Conservation (phyloP, 1,140 invertebrate genomes). For the Drosophila ambigua region DNA sequence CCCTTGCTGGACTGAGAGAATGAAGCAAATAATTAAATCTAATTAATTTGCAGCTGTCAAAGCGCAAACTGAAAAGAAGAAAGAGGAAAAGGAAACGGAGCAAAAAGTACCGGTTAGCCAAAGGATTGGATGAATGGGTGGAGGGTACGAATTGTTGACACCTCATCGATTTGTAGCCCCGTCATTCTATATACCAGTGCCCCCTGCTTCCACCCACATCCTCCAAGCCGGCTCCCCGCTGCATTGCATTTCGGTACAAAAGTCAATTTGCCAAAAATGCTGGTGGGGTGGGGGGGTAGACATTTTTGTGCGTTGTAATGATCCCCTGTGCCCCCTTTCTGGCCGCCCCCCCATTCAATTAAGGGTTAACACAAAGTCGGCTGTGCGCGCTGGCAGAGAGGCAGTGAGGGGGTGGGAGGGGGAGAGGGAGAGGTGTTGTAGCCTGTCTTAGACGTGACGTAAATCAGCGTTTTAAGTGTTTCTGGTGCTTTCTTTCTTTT, state of each 20-base stretch:
- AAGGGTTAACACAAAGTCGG: slow-evolving; percentile 21
- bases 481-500: slow-evolving; percentile 6
- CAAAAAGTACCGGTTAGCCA: slow-evolving; percentile 15
- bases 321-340: slow-evolving; percentile 23
- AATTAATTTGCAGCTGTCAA: slow-evolving; percentile 81
- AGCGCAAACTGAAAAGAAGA: slow-evolving; percentile 34
- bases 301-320: slow-evolving; percentile 67
- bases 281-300: not conserved
- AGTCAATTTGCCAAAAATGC: slow-evolving; percentile 67
- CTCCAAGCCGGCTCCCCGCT: not conserved
- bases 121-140: slow-evolving; percentile 21
- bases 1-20: slow-evolving; percentile 16
- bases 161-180: slow-evolving; percentile 77
- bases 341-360: slow-evolving; percentile 27
- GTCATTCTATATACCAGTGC: slow-evolving; percentile 46
- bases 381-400: not conserved
- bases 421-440: not conserved
- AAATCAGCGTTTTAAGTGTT: slow-evolving; percentile 78
- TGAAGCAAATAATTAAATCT: slow-evolving; percentile 76
- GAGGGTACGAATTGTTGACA: slow-evolving; percentile 19
- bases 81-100: slow-evolving; percentile 1
- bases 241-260: slow-evolving; percentile 44
- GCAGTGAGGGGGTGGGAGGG: no score
- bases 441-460: slow-evolving; percentile 71
- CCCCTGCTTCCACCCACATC: not conserved